Conservation (phyloP, 2,797 vertebrate species). For the Nannoperca obscura region DNA sequence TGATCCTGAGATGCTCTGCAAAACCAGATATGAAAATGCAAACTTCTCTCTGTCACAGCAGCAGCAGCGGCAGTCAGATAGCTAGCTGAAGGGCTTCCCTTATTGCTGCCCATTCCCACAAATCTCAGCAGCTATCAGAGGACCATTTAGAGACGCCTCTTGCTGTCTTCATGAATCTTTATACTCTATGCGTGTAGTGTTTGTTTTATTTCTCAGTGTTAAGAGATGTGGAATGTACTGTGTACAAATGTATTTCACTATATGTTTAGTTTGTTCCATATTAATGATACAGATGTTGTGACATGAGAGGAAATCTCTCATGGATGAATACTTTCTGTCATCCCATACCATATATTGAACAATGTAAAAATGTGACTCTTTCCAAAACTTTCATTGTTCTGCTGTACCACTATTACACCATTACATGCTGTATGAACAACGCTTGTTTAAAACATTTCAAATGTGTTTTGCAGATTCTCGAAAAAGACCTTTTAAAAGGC, state of each 20-base stretch:
- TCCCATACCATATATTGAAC: neutral
- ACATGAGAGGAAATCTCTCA: neutral
- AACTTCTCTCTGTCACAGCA: constrained; percentile 66
- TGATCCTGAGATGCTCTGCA: constrained; percentile 61
- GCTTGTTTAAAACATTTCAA: constrained; percentile 7
- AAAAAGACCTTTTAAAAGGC: constrained; percentile 26
- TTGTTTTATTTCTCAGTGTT: constrained; percentile 49
- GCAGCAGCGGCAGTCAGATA: constrained; percentile 69
- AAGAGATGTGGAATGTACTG: constrained; percentile 30
- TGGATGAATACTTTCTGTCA: neutral
- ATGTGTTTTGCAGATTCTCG: neutral
- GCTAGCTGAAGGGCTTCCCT: constrained; percentile 44
- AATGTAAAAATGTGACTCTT: neutral
- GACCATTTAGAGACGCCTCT: constrained; percentile 34
- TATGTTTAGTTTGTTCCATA: constrained; percentile 33
- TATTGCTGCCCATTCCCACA: constrained; percentile 55
- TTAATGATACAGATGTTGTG: neutral
- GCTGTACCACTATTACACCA: neutral
- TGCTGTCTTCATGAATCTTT: constrained; percentile 45
- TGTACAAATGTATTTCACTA: constrained; percentile 36
- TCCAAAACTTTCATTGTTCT: constrained; percentile 2
- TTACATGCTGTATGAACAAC: neutral
- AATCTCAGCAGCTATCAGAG: constrained; percentile 50
- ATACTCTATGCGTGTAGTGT: constrained; percentile 43
- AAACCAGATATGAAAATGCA: constrained; percentile 51